Base-by-base conservation (phyloP, 2,113 vertebrate species). In the Elaphurus davidianus region DNA sequence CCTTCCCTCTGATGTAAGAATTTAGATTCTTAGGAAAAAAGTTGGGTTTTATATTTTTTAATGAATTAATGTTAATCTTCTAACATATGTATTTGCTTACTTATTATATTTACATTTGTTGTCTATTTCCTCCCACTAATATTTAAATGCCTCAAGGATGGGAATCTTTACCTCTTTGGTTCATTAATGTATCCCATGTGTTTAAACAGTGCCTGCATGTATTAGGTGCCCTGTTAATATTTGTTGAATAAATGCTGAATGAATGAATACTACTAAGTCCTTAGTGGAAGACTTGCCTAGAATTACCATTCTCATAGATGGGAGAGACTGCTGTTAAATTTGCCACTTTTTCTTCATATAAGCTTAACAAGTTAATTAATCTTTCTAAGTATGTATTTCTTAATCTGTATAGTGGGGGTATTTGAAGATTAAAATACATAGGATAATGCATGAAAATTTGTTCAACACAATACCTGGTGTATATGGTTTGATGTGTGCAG, bases 361-460 rank as follows among this genome's bases (percentile, higher is more conserved):
- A 91, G 2, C 4, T 45, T 36, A 74, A 28, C n/a, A 96, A 96
- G 12, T 43, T 85, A 78, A 23, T 62, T 84, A 84, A 67, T 7
- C 62, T 87, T 93, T 94, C 16, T 36, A 87, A 90, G 33, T 89
- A 81, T 81, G 4, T 28, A 79, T 90, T 96, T 97, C 83, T 93
- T 86, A 76, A 64, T 57, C 21, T 93, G 6, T 50, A 33, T 57
- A 14, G 11, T 79, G 7, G 45, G 3, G 0, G 25, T 25, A 33
- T 96, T 96, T 60, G 28, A 86, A 97, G 57, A 91, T 45, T 30
- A 82, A 54, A 30, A 40, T 54, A 47, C 55, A 45, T 55, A 50
- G 19, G 25, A 76, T 54, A 90, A 84, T 60, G 33, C 23, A 67
- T 23, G 28, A 83, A 88, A 91, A 95, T 71, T 3, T 67, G 2